Evolutionary conservation across 2,113 vertebrate genomes (phyloP).

Genomic region (Eolophus roseicapilla): DNA sequence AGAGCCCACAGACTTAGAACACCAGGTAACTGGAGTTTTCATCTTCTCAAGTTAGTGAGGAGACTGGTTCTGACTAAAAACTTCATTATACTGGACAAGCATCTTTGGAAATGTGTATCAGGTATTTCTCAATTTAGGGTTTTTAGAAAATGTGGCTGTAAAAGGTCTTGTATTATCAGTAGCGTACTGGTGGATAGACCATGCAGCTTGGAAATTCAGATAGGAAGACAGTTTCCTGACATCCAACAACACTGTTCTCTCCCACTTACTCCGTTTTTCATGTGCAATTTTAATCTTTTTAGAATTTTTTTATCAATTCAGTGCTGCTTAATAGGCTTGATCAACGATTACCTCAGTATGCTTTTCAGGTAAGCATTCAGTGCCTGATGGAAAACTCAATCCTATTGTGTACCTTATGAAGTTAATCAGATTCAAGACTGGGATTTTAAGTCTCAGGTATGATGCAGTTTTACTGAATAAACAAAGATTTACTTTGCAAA

Average conservation of each 20-base stretch:
- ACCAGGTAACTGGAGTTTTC: conserved; percentile 5
- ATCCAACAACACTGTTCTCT: background rate
- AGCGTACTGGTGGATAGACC: background rate
- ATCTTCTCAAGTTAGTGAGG: background rate
- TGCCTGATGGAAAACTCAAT: background rate
- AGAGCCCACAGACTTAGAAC: background rate
- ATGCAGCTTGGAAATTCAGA: background rate
- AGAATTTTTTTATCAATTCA: background rate
- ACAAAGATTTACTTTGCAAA: background rate
- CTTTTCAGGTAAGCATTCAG: background rate
- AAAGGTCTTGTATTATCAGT: background rate
- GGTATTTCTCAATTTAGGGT: background rate
- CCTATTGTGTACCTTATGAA: background rate
- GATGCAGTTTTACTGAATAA: background rate
- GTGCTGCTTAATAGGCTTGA: background rate
- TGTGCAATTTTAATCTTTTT: background rate
- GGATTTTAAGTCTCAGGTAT: background rate
- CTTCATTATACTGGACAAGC: background rate
- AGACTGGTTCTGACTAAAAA: background rate
- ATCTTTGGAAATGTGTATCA: background rate
- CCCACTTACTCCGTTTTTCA: background rate
- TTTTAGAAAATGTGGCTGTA: background rate
- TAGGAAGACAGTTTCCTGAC: background rate
- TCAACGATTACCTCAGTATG: background rate
- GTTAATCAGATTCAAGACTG: background rate